Conservation (phyloP, 2,888 invertebrate species). For the Sphaerophoria rueppellii region DNA sequence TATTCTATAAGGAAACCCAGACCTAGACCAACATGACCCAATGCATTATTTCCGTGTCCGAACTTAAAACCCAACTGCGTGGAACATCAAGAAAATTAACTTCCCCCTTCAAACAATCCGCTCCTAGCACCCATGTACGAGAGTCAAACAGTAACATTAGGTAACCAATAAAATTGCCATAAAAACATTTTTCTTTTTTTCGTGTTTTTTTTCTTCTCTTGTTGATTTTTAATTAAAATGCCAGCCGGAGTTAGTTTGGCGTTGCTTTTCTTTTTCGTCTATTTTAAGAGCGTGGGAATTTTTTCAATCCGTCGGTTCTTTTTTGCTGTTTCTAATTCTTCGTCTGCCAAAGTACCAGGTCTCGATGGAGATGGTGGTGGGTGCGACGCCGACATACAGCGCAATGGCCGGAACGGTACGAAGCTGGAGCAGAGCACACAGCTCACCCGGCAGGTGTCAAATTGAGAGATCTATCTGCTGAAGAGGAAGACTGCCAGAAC, state of each 20-base stretch:
- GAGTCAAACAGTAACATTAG: conserved; percentile 38
- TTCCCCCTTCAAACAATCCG: conserved; percentile 18
- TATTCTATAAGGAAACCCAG: no score
- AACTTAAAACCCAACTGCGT: background rate
- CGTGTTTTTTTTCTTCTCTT: background rate
- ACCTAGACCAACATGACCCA: no score
- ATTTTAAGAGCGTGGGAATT: conserved; percentile 59
- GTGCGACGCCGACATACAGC: background rate
- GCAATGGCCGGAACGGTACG: no score
- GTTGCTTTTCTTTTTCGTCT: conserved; percentile 26
- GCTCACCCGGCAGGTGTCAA: conserved; percentile 53
- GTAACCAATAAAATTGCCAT: conserved; percentile 63
- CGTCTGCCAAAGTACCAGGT: background rate
- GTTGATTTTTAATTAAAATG: conserved; percentile 51
- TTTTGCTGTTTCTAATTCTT: background rate
- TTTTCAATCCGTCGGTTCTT: conserved; percentile 5
- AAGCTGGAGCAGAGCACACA: background rate
- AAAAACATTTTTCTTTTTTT: conserved; percentile 45
- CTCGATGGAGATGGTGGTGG: background rate
- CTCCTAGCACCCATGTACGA: no score
- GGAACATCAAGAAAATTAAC: conserved; percentile 30
- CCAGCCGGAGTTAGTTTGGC: background rate
- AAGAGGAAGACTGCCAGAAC: conserved; percentile 35
- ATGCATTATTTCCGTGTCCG: no score
- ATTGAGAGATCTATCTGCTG: conserved; percentile 46